phyloP scores from a whole-genome alignment of 2,797 vertebrate species.

The Ptychobarbus kaznakovi region DNA sequence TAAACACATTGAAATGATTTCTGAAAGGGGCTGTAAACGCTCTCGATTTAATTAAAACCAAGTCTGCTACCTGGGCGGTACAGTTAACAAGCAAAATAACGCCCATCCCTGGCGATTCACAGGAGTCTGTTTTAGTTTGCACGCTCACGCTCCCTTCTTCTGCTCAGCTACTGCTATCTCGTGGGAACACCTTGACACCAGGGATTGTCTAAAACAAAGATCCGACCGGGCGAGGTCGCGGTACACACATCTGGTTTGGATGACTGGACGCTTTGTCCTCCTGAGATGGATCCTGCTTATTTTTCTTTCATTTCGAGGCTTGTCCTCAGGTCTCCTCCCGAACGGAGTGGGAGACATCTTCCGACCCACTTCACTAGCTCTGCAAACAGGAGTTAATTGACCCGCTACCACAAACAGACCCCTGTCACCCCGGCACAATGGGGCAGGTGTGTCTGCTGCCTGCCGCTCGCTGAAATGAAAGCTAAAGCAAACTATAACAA shows the following conservation, averaged over 20 bases:
- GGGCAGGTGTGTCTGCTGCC: conserved; percentile 27
- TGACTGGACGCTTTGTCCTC: conserved; percentile 47
- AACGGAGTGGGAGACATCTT: conserved; percentile 58
- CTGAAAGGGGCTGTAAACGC: conserved; percentile 14
- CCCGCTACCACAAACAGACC: conserved; percentile 35
- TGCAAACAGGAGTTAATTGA: conserved; percentile 62
- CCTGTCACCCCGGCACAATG: not conserved
- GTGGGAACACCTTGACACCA: conserved; percentile 48
- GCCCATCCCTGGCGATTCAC: conserved; percentile 1
- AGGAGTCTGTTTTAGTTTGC: not conserved
- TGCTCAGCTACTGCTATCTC: conserved; percentile 40
- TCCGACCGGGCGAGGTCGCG: not conserved
- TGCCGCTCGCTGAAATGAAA: not conserved
- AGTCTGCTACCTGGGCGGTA: conserved; percentile 36
- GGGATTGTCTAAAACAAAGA: conserved; percentile 42
- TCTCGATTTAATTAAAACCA: conserved; percentile 36
- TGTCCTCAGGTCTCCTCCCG: conserved; percentile 48
- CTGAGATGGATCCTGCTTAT: conserved; percentile 57
- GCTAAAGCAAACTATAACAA: conserved; percentile 27
- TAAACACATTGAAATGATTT: conserved; percentile 25
- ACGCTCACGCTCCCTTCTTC: not conserved
- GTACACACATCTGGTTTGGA: conserved; percentile 53
- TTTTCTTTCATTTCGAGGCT: conserved; percentile 61
- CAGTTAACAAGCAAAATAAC: conserved; percentile 29
- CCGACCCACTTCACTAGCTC: conserved; percentile 56